phyloP scores from a whole-genome alignment of 2,113 vertebrate genomes.

The Nematolebias whitei region DNA sequence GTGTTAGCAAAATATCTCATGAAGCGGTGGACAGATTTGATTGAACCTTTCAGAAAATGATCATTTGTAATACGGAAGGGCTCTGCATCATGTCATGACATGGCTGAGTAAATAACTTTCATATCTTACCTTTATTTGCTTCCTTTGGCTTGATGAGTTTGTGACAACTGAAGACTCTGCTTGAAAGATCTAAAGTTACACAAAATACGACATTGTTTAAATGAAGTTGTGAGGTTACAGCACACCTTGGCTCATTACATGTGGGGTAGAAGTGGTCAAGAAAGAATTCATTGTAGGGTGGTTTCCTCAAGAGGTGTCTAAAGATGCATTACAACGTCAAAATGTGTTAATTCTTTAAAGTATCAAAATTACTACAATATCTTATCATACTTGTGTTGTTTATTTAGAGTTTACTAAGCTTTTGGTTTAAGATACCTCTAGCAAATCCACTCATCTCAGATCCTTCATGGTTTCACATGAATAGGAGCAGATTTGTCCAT shows the following conservation, averaged over 20 bases:
- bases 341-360: background rate
- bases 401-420: background rate
- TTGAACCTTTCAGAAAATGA: background rate
- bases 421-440: slow-evolving; percentile 1
- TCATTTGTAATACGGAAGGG: slow-evolving; percentile 18
- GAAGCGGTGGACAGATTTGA: too few relatives aligned
- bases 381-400: background rate
- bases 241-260: slow-evolving; percentile 50
- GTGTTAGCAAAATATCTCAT: too few relatives aligned
- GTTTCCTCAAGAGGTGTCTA: background rate
- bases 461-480: slow-evolving; percentile 7
- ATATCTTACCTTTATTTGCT: slow-evolving; percentile 85
- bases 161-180: slow-evolving; percentile 86
- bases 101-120: slow-evolving; percentile 82
- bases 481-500: slow-evolving; percentile 14
- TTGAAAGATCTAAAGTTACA: slow-evolving; percentile 90
- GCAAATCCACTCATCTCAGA: background rate
- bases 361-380: background rate
- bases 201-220: slow-evolving; percentile 94
- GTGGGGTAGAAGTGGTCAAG: slow-evolving; percentile 23
- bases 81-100: slow-evolving; percentile 39
- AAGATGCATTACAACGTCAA: slow-evolving; percentile 18
- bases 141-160: slow-evolving; percentile 87
- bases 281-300: slow-evolving; percentile 18
- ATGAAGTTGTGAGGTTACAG: slow-evolving; percentile 90